Evolutionary conservation across 2,797 vertebrate genomes (phyloP).

Genomic region (Selene dorsalis): DNA sequence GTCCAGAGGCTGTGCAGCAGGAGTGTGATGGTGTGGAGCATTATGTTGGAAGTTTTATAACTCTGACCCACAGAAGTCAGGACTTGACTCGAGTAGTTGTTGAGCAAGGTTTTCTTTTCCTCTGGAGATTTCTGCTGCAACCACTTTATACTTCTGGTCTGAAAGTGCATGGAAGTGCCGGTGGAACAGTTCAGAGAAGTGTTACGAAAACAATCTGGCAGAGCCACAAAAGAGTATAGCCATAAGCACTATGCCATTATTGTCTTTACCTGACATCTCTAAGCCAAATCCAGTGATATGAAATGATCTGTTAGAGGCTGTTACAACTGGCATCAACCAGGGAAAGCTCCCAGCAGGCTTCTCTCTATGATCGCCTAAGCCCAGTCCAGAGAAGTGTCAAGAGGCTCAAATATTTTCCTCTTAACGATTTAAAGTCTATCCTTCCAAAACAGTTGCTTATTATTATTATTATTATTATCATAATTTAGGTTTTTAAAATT

Average conservation of each 20-base stretch:
- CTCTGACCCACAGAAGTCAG: conserved; percentile 34
- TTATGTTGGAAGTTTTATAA: conserved; percentile 27
- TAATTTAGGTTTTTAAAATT: conserved; percentile 8
- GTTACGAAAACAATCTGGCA: conserved; percentile 42
- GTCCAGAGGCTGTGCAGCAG: conserved; percentile 11
- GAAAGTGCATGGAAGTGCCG: conserved; percentile 41
- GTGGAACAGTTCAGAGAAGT: conserved; percentile 2
- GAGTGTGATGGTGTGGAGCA: conserved; percentile 18
- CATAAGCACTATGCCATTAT: conserved; percentile 30
- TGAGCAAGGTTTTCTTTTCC: conserved; percentile 38
- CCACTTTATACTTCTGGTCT: conserved; percentile 46
- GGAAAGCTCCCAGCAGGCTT: conserved; percentile 3
- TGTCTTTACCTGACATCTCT: conserved; percentile 10
- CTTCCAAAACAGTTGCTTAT: conserved; percentile 8
- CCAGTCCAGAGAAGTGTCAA: conserved; percentile 2
- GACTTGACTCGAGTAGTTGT: conserved; percentile 48
- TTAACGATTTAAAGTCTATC: neutral
- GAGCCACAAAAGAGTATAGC: conserved; percentile 5
- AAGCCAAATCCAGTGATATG: conserved; percentile 18
- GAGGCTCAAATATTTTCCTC: neutral
- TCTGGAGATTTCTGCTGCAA: conserved; percentile 33
- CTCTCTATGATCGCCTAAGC: neutral
- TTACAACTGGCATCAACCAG: conserved; percentile 2
- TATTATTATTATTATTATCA: conserved; percentile 14
- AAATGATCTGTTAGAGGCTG: conserved; percentile 8